phyloP scores from a whole-genome alignment of 1,140 invertebrate species.

The Polypedilum vanderplanki region DNA sequence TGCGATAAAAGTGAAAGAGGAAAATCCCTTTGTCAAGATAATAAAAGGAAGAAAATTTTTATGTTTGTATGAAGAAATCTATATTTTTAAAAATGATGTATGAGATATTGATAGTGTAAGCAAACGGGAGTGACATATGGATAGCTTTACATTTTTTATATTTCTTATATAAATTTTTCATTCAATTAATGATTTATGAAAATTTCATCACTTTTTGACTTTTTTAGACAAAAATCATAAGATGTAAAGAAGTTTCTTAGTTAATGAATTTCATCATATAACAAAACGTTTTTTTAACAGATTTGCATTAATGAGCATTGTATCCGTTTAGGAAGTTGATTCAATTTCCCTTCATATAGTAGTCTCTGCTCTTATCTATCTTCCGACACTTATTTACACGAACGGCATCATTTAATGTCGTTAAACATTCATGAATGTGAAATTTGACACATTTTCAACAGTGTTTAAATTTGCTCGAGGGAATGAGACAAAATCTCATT shows the following conservation, averaged over 20 bases:
- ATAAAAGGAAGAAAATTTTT: not conserved
- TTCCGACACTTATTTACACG: not conserved
- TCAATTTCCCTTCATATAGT: not conserved
- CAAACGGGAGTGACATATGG: not conserved
- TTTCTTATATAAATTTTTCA: not conserved
- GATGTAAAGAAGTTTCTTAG: not conserved
- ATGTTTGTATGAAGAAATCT: no score
- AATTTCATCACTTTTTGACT: not conserved
- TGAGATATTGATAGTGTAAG: constrained; percentile 25
- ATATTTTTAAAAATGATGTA: not conserved
- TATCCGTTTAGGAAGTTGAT: not conserved
- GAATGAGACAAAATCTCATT: not conserved
- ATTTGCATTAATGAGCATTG: not conserved
- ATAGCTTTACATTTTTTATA: not conserved
- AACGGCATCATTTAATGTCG: not conserved
- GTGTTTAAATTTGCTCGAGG: no score
- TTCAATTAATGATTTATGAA: constrained; percentile 1
- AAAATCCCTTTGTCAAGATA: constrained; percentile 3
- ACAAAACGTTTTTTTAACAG: not conserved
- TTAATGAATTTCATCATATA: not conserved
- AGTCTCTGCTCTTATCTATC: not conserved
- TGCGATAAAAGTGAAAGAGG: not conserved
- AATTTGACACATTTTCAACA: not conserved
- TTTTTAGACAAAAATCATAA: not conserved
- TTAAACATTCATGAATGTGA: not conserved